A percentile compares a stretch with the other conserved stretches of the same genome.
These are phyloP conservation scores for Petrophora chlorosata DNA, from an alignment of 2,888 invertebrate species.

Conservation along the genomic window DNA sequence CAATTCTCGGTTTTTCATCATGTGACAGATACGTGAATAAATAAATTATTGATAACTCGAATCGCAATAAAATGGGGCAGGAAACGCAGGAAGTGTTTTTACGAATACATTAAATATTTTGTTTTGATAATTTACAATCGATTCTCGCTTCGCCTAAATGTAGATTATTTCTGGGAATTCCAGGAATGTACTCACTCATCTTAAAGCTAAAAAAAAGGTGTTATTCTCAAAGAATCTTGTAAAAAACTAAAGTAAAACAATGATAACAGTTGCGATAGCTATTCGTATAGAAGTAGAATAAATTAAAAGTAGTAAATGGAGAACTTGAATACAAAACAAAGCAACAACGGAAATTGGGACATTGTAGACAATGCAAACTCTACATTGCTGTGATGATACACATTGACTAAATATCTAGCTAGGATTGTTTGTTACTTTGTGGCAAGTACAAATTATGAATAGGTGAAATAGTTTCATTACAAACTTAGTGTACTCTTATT, in stretches of 20 bases:
- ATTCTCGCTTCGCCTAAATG: background rate
- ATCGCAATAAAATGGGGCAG: conserved; percentile 13
- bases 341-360: conserved; percentile 33
- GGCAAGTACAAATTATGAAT: conserved; percentile 7
- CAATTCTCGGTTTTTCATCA: conserved; percentile 87
- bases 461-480: conserved; percentile 8
- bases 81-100: conserved; percentile 17
- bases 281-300: conserved; percentile 25
- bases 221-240: background rate
- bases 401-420: conserved; percentile 6
- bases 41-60: conserved; percentile 12
- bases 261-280: conserved; percentile 32
- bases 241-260: conserved; percentile 23
- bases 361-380: conserved; percentile 30
- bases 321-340: conserved; percentile 31
- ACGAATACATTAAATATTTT: background rate
- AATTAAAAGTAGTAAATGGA: conserved; percentile 23
- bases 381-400: conserved; percentile 21
- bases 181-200: background rate
- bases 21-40: conserved; percentile 23
- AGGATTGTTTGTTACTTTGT: conserved; percentile 22
- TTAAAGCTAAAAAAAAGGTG: no score
- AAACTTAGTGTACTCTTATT: background rate
- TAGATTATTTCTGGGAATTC: background rate
- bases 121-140: background rate